Evolutionary conservation across 2,113 vertebrate genomes (phyloP).

Genomic region (Rhineura floridana): DNA sequence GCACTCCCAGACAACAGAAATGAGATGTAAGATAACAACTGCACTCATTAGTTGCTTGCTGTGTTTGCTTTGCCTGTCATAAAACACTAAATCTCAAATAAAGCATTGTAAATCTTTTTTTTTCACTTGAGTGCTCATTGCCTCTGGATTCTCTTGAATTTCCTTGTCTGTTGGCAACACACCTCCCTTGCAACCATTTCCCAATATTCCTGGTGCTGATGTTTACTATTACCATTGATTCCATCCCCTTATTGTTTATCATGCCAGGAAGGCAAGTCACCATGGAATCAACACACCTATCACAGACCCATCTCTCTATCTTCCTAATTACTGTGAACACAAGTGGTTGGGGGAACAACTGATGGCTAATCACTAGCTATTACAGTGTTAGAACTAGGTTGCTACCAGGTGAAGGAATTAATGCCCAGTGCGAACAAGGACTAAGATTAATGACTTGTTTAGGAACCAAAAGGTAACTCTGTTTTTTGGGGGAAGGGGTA

Average conservation of each 20-base stretch:
- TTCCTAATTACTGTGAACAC: neutral
- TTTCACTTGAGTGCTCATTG: too few species aligned
- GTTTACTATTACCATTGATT: neutral
- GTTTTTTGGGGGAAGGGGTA: rapidly evolving
- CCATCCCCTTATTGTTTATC: neutral
- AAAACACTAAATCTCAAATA: too few species aligned
- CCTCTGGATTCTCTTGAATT: too few species aligned
- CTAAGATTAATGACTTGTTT: slow-evolving; percentile 1
- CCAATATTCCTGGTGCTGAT: too few species aligned
- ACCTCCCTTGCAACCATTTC: too few species aligned
- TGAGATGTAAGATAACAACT: too few species aligned
- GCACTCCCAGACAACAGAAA: too few species aligned
- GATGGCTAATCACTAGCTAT: slow-evolving; percentile 8
- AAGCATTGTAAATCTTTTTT: too few species aligned
- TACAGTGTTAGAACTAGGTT: neutral
- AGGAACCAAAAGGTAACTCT: neutral
- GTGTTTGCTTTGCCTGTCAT: too few species aligned
- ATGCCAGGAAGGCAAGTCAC: neutral
- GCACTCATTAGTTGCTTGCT: too few species aligned
- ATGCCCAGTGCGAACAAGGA: neutral
- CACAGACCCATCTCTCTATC: neutral
- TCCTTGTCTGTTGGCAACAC: too few species aligned
- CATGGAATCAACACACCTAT: neutral
- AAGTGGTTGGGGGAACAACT: neutral
- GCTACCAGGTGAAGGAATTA: neutral